A percentile compares a stretch with the other conserved stretches of the same genome.
phyloP scores from a whole-genome alignment of 2,797 vertebrate species.

The Sylvia borin region DNA sequence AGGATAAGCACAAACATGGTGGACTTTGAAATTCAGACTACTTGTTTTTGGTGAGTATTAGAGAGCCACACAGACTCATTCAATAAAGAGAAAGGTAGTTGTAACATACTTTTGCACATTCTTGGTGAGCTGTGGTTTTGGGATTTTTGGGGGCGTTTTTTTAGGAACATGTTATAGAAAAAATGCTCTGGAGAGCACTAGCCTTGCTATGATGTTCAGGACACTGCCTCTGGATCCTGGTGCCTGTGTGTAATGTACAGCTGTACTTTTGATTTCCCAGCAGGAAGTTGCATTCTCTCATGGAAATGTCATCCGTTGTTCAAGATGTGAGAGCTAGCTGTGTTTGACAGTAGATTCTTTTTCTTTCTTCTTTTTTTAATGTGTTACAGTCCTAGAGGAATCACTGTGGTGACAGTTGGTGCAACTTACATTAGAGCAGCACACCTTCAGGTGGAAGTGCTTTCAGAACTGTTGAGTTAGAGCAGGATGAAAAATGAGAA shows the following conservation, averaged over 20 bases:
- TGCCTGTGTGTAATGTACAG: not conserved
- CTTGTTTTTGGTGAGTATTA: not conserved
- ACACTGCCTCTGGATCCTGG: not conserved
- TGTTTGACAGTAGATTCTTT: not conserved
- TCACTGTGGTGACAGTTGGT: not conserved
- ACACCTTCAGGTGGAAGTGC: not conserved
- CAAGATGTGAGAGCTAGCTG: not conserved
- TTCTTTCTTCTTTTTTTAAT: not conserved
- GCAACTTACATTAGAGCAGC: not conserved
- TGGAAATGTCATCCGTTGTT: not conserved
- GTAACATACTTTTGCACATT: not conserved
- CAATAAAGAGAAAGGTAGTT: not conserved
- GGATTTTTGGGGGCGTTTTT: rapidly evolving
- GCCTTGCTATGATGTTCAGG: not conserved
- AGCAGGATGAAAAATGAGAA: not conserved
- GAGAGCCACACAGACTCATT: not conserved
- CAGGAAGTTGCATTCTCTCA: not conserved
- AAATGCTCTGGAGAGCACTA: not conserved
- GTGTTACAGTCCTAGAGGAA: not conserved
- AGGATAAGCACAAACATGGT: not conserved
- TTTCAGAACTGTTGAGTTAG: not conserved
- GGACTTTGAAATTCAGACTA: not conserved
- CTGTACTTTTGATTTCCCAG: not conserved
- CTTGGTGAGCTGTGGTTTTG: not conserved
- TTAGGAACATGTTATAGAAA: rapidly evolving